Conservation (phyloP, 2,113 vertebrate species). For the Onychorhynchus coronatus region DNA sequence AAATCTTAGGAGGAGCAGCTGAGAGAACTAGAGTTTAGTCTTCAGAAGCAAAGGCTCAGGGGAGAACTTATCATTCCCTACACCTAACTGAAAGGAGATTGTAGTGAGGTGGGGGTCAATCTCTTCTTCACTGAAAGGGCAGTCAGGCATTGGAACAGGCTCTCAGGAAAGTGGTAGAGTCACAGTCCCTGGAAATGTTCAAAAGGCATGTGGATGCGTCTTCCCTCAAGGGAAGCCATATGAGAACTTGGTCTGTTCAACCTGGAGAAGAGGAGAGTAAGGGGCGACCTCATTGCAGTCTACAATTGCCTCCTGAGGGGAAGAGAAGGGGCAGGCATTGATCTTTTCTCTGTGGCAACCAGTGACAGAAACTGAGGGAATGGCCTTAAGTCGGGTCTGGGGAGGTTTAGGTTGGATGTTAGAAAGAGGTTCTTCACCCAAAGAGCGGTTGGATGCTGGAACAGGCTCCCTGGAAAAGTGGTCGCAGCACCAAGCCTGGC, state of each 20-base stretch:
- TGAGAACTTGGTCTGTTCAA: neutral
- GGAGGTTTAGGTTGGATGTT: neutral
- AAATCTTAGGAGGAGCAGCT: neutral
- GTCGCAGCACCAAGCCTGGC: too few species aligned
- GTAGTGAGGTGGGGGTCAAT: fast-evolving
- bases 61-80: neutral
- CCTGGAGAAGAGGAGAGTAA: neutral
- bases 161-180: neutral
- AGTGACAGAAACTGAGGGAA: neutral
- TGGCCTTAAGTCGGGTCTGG: neutral
- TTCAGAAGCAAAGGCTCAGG: neutral
- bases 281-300: too few species aligned
- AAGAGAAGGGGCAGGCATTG: neutral
- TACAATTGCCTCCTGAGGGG: neutral
- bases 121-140: neutral
- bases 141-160: neutral
- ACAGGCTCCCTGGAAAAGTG: too few species aligned
- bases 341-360: neutral
- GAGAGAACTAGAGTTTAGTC: neutral
- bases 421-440: neutral
- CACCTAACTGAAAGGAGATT: neutral
- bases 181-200: neutral
- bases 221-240: too few species aligned
- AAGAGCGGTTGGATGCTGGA: neutral
- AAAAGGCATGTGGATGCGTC: neutral